Base-by-base conservation (phyloP, 2,888 invertebrate species). In the Hybos culiciformis region DNA sequence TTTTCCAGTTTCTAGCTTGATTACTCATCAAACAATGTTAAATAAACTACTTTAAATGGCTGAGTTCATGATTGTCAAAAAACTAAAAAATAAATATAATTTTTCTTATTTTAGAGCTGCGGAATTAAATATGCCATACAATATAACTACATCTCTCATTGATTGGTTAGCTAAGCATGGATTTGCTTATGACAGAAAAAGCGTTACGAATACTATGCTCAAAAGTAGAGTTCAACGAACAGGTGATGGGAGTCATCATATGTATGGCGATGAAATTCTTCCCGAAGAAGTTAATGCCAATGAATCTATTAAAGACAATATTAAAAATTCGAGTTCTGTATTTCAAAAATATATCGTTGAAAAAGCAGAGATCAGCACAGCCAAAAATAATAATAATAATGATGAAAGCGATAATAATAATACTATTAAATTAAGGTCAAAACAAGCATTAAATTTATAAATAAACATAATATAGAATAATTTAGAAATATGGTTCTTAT, bases 211-310 rank as follows among this genome's bases (percentile, higher is more conserved):
- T 6, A 51, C 42, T 8, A 50, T 56, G 46, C 48, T 82, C 0
- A 57, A 63, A 46, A 73, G 73, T 46, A 69, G 80, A 24, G 72
- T 75, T 5, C 50, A 66, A 11, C 68, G 75, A 49, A 75, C 77
- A 1, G 83, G 83, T 1, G 82, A 82, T 54, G 79, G 79, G 1
- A 71, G 68, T 0, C 78, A 79, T 53, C 70, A 69, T 34, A 56
- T 63, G 3, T 70, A 75, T 7, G 70, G 71, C 1, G 29, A 29
- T 29, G 29, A 29, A 29, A 29, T n/a, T n/a, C n/a, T 29, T 5
- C n/a, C 29, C 5, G n/a, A 8, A 29, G 29, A 29, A n/a, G 29
- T n/a, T 12, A 29, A 3, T 29, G n/a, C 4, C 6, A 29, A 29
- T 29, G 5, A 12, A n/a, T n/a, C 12, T 29, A 29, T n/a, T 29